These are phyloP conservation scores for Vandiemenella viatica DNA, from an alignment of 2,888 invertebrate genomes.

Conservation along the genomic window DNA sequence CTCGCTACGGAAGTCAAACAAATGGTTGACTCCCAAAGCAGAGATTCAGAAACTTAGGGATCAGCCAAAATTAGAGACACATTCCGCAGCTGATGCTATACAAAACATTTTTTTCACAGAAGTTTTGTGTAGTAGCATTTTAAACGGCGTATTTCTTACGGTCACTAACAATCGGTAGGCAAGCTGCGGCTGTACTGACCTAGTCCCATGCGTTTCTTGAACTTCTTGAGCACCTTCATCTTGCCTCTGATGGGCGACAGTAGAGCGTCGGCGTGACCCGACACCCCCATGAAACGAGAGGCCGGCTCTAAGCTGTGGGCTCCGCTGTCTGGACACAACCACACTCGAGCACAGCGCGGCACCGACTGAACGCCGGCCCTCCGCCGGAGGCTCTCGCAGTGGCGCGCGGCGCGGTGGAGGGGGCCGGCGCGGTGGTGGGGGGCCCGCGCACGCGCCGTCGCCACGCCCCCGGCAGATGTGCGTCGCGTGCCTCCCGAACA, in stretches of 20 bases:
- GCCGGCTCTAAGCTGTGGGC: not conserved
- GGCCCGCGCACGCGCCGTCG: conserved; percentile 1
- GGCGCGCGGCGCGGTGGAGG: not conserved
- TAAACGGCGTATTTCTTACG: too few relatives aligned
- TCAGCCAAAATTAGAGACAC: too few relatives aligned
- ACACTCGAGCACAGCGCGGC: not conserved
- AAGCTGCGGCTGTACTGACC: conserved; percentile 53
- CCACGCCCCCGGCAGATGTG: not conserved
- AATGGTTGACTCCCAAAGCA: too few relatives aligned
- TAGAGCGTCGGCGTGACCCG: conserved; percentile 28
- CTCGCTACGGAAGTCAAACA: too few relatives aligned
- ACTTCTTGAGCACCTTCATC: conserved; percentile 82
- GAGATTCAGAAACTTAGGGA: too few relatives aligned
- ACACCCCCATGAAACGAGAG: conserved; percentile 28
- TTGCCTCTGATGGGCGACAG: conserved; percentile 43
- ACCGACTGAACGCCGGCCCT: too few relatives aligned
- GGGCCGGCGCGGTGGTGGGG: not conserved
- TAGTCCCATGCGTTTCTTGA: conserved; percentile 73
- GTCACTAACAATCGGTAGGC: too few relatives aligned
- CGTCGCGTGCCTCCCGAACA: not conserved
- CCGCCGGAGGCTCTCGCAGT: too few relatives aligned
- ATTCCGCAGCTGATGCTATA: too few relatives aligned
- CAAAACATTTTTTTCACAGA: too few relatives aligned
- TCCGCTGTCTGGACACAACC: not conserved
- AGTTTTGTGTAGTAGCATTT: too few relatives aligned